Evolutionary conservation across 2,797 vertebrate genomes (phyloP).

Genomic region (Tamandua tetradactyla): DNA sequence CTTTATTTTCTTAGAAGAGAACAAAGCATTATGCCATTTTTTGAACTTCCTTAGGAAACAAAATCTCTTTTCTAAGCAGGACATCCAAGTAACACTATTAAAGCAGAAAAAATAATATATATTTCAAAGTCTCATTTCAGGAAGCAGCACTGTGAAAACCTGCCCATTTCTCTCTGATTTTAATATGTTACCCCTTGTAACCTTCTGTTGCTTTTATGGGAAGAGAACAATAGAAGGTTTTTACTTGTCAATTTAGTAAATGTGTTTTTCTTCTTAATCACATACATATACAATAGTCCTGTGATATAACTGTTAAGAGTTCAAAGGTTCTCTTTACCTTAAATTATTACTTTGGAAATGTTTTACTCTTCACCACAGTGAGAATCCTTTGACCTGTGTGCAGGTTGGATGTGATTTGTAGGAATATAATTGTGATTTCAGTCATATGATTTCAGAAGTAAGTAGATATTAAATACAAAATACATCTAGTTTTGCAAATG

Average conservation of each 20-base stretch:
- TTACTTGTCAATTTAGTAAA: not conserved
- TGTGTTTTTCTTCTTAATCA: not conserved
- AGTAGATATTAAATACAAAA: not conserved
- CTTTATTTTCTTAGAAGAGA: not conserved
- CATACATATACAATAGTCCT: not conserved
- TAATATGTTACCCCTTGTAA: constrained; percentile 25
- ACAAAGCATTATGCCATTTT: not conserved
- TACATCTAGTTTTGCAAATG: not conserved
- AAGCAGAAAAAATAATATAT: not conserved
- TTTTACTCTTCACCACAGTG: not conserved
- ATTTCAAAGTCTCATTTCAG: not conserved
- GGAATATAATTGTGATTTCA: not conserved
- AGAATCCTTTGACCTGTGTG: not conserved
- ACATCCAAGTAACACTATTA: not conserved
- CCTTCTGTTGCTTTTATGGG: constrained; percentile 22
- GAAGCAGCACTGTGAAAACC: not conserved
- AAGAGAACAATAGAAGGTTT: not conserved
- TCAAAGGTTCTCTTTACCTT: constrained; percentile 41
- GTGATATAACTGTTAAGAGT: not conserved
- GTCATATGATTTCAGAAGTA: not conserved
- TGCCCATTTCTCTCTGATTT: not conserved
- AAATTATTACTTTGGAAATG: not conserved
- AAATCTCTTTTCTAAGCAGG: not conserved
- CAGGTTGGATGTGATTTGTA: not conserved
- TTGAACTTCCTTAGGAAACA: constrained; percentile 17